phyloP scores from a whole-genome alignment of 2,113 vertebrate genomes.

The Scatophagus argus region DNA sequence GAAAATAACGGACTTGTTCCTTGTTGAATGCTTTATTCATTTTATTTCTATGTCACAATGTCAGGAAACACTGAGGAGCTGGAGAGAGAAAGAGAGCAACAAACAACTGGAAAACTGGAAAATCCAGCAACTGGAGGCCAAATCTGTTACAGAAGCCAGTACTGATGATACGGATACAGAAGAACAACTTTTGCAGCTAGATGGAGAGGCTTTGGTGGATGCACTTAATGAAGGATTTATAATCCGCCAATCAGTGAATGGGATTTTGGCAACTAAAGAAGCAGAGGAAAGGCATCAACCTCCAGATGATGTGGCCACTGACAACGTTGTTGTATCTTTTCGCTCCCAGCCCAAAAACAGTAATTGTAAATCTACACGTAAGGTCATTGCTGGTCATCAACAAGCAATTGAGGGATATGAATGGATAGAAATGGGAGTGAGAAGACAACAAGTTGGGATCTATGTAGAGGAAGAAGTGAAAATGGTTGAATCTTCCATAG shows the following conservation, averaged over 20 bases:
- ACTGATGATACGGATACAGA: constrained; percentile 21
- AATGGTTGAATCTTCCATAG: constrained; percentile 18
- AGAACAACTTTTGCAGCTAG: constrained; percentile 29
- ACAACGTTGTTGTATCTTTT: not conserved
- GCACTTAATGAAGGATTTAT: constrained; percentile 24
- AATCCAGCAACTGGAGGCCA: constrained; percentile 31
- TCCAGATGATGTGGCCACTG: not conserved
- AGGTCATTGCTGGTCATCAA: not conserved
- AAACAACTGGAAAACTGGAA: constrained; percentile 51
- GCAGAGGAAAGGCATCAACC: constrained; percentile 4
- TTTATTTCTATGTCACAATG: constrained; percentile 19
- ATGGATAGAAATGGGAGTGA: constrained; percentile 63
- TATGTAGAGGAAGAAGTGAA: constrained; percentile 35
- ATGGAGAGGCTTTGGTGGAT: constrained; percentile 28
- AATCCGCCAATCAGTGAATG: constrained; percentile 31
- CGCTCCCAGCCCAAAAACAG: not conserved
- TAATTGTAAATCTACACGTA: not conserved
- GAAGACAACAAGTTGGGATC: constrained; percentile 2
- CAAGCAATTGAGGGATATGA: constrained; percentile 7
- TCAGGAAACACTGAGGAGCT: constrained; percentile 71
- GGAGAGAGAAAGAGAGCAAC: constrained; percentile 64
- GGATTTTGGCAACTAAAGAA: constrained; percentile 18
- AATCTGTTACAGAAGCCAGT: constrained; percentile 4
- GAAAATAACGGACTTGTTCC: not conserved
- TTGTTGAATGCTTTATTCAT: not conserved